Evolutionary conservation across 1,140 invertebrate species (phyloP).

Genomic region (Phenacoccus solenopsis): DNA sequence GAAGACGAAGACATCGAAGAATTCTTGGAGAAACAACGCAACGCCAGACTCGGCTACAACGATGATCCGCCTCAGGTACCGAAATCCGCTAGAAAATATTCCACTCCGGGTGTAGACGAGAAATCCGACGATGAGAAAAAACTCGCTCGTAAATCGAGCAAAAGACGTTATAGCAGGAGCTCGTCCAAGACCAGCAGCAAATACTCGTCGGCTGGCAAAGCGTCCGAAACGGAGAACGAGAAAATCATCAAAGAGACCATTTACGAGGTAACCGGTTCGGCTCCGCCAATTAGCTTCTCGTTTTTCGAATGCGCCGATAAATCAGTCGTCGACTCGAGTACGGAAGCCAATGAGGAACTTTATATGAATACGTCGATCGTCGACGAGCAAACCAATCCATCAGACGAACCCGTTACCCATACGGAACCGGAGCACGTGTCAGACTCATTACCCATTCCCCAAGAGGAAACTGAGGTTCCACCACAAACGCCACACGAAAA

Average conservation of each 20-base stretch:
- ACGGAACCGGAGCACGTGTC: not conserved
- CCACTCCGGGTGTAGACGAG: not conserved
- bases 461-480: not conserved
- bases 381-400: not conserved
- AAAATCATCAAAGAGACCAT: conserved; percentile 3
- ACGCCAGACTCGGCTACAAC: not conserved
- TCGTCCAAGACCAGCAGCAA: not conserved
- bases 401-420: not conserved
- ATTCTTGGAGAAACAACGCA: conserved; percentile 5
- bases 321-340: not conserved
- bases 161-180: not conserved
- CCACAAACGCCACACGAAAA: not conserved
- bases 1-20: conserved; percentile 9
- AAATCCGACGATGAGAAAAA: not conserved
- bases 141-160: not conserved
- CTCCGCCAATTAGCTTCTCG: not conserved
- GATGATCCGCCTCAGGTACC: not conserved
- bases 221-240: not conserved
- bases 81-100: not conserved
- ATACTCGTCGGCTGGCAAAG: not conserved
- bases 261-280: not conserved
- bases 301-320: not conserved
- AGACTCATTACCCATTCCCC: not conserved
- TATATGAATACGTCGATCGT: not conserved
- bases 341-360: not conserved